These are phyloP conservation scores for Amphipoea lucens DNA, from an alignment of 2,888 invertebrate species.

Conservation along the genomic window DNA sequence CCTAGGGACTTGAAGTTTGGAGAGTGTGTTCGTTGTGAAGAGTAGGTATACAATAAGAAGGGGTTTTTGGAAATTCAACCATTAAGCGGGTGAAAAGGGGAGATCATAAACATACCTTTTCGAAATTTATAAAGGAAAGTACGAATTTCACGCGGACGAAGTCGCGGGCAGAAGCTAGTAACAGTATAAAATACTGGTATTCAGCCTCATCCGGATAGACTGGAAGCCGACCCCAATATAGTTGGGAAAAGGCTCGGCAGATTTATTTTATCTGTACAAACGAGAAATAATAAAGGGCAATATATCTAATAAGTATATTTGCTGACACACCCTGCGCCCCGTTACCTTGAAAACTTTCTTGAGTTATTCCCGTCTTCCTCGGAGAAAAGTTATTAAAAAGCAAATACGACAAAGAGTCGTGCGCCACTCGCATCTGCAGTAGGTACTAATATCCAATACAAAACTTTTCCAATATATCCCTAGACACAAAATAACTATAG, in stretches of 20 bases:
- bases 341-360: constrained; percentile 1
- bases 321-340: too few relatives aligned
- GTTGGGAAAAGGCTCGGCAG: background rate
- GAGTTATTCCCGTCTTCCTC: background rate
- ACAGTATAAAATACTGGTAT: too few relatives aligned
- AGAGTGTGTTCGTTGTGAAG: too few relatives aligned
- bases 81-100: too few relatives aligned
- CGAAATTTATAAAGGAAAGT: too few relatives aligned
- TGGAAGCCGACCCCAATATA: background rate
- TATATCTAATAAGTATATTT: too few relatives aligned
- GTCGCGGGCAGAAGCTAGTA: too few relatives aligned
- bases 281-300: background rate
- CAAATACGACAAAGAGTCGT: background rate
- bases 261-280: background rate
- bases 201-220: background rate
- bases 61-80: too few relatives aligned
- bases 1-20: too few relatives aligned
- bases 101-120: too few relatives aligned
- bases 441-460: constrained; percentile 4
- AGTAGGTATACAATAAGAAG: too few relatives aligned
- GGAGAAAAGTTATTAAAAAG: background rate
- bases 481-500: constrained; percentile 13
- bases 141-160: too few relatives aligned
- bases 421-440: background rate
- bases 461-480: constrained; percentile 44